These are phyloP conservation scores for Lasioglossum zephyrum DNA, from an alignment of 2,888 invertebrate genomes.

Conservation along the genomic window DNA sequence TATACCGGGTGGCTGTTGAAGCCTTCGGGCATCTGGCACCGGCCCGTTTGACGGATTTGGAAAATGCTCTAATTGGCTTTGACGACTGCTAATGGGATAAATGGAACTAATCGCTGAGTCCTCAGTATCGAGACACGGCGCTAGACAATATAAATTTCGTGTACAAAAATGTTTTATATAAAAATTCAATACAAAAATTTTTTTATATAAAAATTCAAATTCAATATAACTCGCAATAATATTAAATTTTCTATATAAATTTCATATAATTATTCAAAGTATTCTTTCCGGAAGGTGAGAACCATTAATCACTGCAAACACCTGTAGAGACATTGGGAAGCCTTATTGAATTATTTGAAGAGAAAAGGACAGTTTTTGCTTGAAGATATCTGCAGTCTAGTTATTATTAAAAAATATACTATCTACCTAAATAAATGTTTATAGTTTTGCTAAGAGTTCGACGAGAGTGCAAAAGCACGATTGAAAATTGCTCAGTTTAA, in stretches of 20 bases:
- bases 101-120: not conserved
- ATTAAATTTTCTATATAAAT: too few species aligned
- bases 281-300: not conserved
- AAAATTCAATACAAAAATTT: too few species aligned
- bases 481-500: not conserved
- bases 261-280: not conserved
- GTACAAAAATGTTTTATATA: too few species aligned
- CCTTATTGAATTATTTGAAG: too few species aligned
- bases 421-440: not conserved
- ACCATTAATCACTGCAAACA: not conserved
- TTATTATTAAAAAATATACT: not conserved
- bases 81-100: conserved; percentile 60
- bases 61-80: conserved; percentile 67
- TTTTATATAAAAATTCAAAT: too few species aligned
- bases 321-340: not conserved
- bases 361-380: not conserved
- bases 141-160: too few species aligned
- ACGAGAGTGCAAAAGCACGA: too few species aligned
- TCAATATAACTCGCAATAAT: too few species aligned
- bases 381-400: not conserved
- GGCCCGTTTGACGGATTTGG: conserved; percentile 57
- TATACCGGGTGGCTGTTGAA: conserved; percentile 50
- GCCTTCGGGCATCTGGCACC: conserved; percentile 63
- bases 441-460: too few species aligned
- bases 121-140: not conserved